phyloP scores from a whole-genome alignment of 2,888 invertebrate species.

The Ophonus ardosiacus region DNA sequence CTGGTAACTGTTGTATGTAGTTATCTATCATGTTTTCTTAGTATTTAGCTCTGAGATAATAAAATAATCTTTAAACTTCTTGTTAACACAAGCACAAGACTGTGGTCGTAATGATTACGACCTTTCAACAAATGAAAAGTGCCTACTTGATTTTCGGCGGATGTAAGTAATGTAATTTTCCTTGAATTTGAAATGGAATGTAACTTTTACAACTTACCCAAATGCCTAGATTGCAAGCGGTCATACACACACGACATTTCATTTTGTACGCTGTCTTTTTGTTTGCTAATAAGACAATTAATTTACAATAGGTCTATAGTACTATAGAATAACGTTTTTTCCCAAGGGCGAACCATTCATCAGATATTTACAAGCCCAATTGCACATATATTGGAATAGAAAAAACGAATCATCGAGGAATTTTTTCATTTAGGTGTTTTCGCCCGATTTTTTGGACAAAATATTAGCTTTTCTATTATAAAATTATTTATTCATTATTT shows the following conservation, averaged over 20 bases:
- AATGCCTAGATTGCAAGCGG: not conserved
- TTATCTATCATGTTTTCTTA: conserved; percentile 24
- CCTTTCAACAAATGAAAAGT: conserved; percentile 14
- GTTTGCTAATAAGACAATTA: conserved; percentile 36
- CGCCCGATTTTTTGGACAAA: too few species aligned
- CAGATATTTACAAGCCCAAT: not conserved
- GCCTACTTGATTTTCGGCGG: not conserved
- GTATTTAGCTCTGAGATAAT: conserved; percentile 7
- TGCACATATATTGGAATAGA: too few species aligned
- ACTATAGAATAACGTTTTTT: not conserved
- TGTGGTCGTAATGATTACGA: not conserved
- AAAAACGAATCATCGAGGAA: too few species aligned
- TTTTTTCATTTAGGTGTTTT: too few species aligned
- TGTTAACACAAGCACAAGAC: not conserved
- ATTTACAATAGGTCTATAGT: conserved; percentile 60
- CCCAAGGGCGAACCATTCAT: conserved; percentile 40
- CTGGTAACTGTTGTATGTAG: not conserved
- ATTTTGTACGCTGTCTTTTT: not conserved
- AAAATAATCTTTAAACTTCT: conserved; percentile 19
- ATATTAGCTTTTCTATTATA: too few species aligned
- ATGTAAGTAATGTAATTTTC: not conserved
- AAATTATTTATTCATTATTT: conserved; percentile 14
- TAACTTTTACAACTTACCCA: not conserved
- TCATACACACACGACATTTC: conserved; percentile 11
- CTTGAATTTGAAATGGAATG: conserved; percentile 1